phyloP scores from a whole-genome alignment of 2,113 vertebrate species.

The Trinectes maculatus region DNA sequence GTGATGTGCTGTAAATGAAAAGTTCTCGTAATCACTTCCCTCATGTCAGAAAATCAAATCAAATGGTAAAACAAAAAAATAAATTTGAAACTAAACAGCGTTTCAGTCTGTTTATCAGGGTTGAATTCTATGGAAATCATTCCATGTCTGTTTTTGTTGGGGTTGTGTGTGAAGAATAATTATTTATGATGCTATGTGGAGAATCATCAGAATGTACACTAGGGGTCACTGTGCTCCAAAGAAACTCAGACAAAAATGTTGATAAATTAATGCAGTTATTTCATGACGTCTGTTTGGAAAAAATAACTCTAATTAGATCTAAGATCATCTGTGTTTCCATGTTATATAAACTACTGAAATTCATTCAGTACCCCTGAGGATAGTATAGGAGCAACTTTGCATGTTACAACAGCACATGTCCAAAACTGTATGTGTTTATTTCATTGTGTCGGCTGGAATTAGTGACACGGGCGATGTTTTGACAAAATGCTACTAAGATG shows the following conservation, averaged over 20 bases:
- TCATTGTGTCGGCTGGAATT: constrained; percentile 11
- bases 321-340: background rate
- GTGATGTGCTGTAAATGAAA: background rate
- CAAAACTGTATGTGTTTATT: background rate
- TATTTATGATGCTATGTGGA: background rate
- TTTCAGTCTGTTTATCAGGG: background rate
- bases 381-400: background rate
- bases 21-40: background rate
- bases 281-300: background rate
- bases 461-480: constrained; percentile 4
- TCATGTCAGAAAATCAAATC: background rate
- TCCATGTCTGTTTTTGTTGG: background rate
- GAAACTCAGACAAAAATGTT: background rate
- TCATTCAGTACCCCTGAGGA: background rate
- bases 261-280: background rate
- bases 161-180: background rate
- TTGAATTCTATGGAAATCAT: background rate
- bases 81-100: background rate
- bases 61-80: background rate
- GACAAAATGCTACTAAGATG: constrained; percentile 22
- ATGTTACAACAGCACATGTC: background rate
- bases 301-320: background rate
- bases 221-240: constrained; percentile 45
- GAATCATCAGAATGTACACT: constrained; percentile 33
- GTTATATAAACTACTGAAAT: background rate